phyloP scores from a whole-genome alignment of 2,888 invertebrate species.

The Emmelina monodactyla region DNA sequence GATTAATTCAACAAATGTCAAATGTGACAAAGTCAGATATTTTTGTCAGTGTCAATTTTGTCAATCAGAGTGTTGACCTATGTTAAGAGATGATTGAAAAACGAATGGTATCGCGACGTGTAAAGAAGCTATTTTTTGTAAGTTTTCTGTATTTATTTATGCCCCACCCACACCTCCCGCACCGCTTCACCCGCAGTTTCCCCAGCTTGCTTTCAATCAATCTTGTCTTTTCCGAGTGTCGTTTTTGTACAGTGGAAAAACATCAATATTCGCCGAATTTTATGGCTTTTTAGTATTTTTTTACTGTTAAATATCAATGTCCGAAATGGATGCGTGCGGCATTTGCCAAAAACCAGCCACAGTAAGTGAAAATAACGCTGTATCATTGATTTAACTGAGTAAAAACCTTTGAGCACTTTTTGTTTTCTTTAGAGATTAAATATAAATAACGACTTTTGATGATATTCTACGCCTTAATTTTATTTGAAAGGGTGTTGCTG shows the following conservation, averaged over 20 bases:
- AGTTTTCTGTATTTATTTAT: slow-evolving; percentile 20
- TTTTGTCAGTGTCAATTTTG: no score
- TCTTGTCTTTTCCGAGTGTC: slow-evolving; percentile 33
- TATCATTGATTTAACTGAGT: no score
- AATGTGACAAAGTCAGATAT: no score
- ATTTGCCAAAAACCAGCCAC: slow-evolving; percentile 52
- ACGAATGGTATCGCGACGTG: no score
- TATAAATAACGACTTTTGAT: slow-evolving; percentile 6
- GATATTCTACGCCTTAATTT: background rate
- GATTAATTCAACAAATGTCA: no score
- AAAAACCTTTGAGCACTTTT: no score
- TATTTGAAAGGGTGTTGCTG: background rate
- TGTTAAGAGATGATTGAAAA: no score
- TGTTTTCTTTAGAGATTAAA: slow-evolving; percentile 56
- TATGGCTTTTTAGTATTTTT: slow-evolving; percentile 29
- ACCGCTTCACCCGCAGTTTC: slow-evolving; percentile 22
- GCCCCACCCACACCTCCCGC: slow-evolving; percentile 22
- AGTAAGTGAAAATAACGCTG: slow-evolving; percentile 43
- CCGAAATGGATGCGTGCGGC: slow-evolving; percentile 57
- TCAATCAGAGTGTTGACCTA: no score
- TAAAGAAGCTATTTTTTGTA: no score
- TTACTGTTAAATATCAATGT: slow-evolving; percentile 21
- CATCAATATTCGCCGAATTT: slow-evolving; percentile 38
- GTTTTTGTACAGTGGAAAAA: slow-evolving; percentile 28
- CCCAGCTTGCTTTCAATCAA: slow-evolving; percentile 36